phyloP scores from a whole-genome alignment of 2,797 vertebrate genomes.

The Melopsittacus undulatus region DNA sequence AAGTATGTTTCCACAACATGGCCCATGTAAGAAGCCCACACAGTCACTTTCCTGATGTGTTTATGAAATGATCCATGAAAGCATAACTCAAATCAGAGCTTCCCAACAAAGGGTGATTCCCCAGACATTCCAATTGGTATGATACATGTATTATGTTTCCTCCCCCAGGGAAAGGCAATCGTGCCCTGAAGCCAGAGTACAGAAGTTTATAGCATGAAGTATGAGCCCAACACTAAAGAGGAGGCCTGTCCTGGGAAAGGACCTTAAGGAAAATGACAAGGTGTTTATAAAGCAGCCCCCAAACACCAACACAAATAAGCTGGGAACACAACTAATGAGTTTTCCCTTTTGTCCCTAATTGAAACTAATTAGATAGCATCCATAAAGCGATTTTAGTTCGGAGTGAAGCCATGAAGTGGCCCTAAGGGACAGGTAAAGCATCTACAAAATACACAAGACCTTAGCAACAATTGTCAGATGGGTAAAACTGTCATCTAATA shows the following conservation, averaged over 20 bases:
- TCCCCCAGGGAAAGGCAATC: not conserved
- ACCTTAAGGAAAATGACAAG: not conserved
- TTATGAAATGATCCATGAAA: not conserved
- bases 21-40: not conserved
- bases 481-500: not conserved
- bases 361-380: not conserved
- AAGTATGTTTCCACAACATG: fast-evolving
- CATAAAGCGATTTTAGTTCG: not conserved
- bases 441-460: not conserved
- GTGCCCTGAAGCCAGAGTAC: not conserved
- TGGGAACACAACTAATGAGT: not conserved
- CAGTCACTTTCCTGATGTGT: not conserved
- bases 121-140: not conserved
- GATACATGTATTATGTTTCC: fast-evolving
- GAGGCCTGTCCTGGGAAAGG: not conserved
- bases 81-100: not conserved
- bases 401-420: not conserved
- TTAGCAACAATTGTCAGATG: not conserved
- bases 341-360: not conserved
- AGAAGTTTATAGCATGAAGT: not conserved
- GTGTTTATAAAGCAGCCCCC: not conserved
- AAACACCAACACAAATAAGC: not conserved
- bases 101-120: not conserved
- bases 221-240: fast-evolving
- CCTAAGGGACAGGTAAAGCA: not conserved